These are phyloP conservation scores for Siniperca chuatsi DNA, from an alignment of 2,113 vertebrate genomes.

Conservation along the genomic window DNA sequence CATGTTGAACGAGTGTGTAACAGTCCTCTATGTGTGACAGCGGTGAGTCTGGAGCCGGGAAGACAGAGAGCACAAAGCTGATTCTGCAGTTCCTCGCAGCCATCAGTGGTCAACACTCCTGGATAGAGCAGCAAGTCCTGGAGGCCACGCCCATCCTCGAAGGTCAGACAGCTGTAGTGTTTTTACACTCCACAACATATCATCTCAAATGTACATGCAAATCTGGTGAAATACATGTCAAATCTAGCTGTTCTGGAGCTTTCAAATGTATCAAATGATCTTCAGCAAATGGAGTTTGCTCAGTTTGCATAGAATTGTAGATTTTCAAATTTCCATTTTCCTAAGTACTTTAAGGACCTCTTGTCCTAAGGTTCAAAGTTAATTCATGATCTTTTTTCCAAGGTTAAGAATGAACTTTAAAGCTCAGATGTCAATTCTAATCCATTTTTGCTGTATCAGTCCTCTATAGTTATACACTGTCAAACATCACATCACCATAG, in stretches of 20 bases:
- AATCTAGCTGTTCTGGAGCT: background rate
- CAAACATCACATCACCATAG: too few relatives aligned
- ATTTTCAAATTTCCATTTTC: background rate
- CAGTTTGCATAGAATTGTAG: background rate
- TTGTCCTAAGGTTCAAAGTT: too few relatives aligned
- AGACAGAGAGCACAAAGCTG: conserved; percentile 97
- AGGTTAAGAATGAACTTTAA: background rate
- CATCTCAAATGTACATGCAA: background rate
- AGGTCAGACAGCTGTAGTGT: conserved; percentile 82
- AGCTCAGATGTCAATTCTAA: background rate
- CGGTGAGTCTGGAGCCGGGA: conserved; percentile 96
- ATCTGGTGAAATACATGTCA: background rate
- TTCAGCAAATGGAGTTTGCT: background rate
- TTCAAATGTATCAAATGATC: background rate
- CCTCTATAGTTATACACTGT: background rate
- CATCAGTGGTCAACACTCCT: conserved; percentile 97
- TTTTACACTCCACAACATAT: background rate
- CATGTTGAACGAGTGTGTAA: background rate
- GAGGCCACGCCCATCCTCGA: conserved; percentile 98
- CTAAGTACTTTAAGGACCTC: too few relatives aligned
- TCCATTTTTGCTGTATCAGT: background rate
- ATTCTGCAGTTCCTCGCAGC: conserved; percentile 97
- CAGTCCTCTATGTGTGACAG: conserved; percentile 73
- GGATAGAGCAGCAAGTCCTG: conserved; percentile 98
- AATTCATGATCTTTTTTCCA: background rate